Evolutionary conservation across 2,797 vertebrate genomes (phyloP), one percentile per base, ranked within the genome.

Genomic region (Staurois parvus): DNA sequence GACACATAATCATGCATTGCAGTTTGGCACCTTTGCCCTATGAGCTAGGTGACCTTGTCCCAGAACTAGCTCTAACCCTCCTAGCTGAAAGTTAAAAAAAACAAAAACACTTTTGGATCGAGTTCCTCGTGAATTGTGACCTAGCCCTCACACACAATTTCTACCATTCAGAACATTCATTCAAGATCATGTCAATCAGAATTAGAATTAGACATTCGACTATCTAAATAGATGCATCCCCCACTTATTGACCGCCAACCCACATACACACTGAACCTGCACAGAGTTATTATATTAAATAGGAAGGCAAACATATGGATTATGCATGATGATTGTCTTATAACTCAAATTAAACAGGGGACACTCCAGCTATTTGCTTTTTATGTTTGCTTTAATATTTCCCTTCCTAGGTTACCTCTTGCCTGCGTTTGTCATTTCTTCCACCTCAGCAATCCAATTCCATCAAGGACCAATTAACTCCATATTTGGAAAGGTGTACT

Each of bases 301-400:
- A 45, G 28, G 37, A 66, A 73, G 32, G 28, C 30, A 84, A 84
- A 84, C 74, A 79, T 66, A 79, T 45, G 17, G 68, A 28, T 32
- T 40, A 2, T 28, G 15, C 3, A 40, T 48, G 48, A 78, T 45
- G 70, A 70, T 72, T 72, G 34, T 84, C 67, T 48, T 78, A n/a
- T 78, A 84, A 84, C 75, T 85, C 29, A 74, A 34, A 73, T 72
- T 40, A 68, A 74, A 85, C 70, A 80, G 21, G 77, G 69, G 48
- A 68, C 76, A 74, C n/a, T 42, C 28, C 30, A 48, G 12, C 21
- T 85, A 80, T 85, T 85, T 85, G 70, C 76, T 67, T 29, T 48
- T 21, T 37, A 29, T 80, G 77, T 85, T 85, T 85, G 69, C 76
- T 48, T 64, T 79, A 29, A 66, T 79, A 85, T 85, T 85, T 56